Evolutionary conservation across 1,140 invertebrate genomes (phyloP).

Genomic region (Drosophila ambigua): DNA sequence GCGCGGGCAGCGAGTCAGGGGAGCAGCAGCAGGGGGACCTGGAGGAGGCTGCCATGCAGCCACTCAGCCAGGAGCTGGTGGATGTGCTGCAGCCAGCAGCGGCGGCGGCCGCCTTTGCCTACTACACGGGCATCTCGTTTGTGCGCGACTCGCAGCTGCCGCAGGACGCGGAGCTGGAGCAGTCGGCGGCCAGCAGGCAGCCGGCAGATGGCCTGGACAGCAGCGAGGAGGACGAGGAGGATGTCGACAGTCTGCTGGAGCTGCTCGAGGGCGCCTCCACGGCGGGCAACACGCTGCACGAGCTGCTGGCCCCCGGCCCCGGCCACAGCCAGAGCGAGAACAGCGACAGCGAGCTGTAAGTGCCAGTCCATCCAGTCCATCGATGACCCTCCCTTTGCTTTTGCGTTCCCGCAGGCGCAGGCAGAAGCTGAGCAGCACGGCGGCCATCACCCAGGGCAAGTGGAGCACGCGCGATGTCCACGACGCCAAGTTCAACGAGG

Average conservation of each 20-base stretch:
- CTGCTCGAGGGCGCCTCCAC: constrained; percentile 50
- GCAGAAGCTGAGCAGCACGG: constrained; percentile 56
- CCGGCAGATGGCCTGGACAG: constrained; percentile 56
- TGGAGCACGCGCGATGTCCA: constrained; percentile 92
- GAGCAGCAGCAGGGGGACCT: not conserved
- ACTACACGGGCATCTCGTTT: constrained; percentile 79
- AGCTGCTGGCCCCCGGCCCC: constrained; percentile 39
- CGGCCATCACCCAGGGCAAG: constrained; percentile 77
- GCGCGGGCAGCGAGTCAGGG: constrained; percentile 28
- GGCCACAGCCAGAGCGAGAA: constrained; percentile 48
- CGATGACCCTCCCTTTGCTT: not conserved
- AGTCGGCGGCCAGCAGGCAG: constrained; percentile 18
- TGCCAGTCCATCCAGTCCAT: constrained; percentile 2
- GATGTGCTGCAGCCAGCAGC: constrained; percentile 68
- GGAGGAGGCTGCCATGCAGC: constrained; percentile 28
- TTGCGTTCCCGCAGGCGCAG: constrained; percentile 37
- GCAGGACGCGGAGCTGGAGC: constrained; percentile 23
- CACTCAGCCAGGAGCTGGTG: constrained; percentile 69
- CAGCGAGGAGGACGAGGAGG: constrained; percentile 72
- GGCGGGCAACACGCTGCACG: constrained; percentile 54
- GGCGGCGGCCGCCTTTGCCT: constrained; percentile 73
- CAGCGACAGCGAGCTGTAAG: constrained; percentile 67
- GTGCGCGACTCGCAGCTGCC: constrained; percentile 62
- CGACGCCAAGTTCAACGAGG: constrained; percentile 93
- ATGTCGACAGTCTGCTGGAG: constrained; percentile 57